phyloP scores from a whole-genome alignment of 2,888 invertebrate genomes.

The Ischnura elegans region DNA sequence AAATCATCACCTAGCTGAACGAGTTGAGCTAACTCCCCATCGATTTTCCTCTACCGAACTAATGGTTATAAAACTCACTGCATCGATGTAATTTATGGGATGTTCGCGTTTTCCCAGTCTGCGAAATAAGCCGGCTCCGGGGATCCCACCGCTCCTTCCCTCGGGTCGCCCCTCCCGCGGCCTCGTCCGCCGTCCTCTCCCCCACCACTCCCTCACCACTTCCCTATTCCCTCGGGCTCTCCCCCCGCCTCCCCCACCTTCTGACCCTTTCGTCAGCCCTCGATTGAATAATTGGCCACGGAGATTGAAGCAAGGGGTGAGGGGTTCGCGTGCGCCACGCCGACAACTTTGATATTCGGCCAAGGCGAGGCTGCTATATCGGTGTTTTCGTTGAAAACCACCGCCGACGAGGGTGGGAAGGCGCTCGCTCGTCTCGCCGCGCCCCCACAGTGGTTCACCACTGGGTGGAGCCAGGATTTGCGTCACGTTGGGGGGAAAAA shows the following conservation, averaged over 20 bases:
- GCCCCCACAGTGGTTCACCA: neutral
- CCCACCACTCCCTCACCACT: slow-evolving; percentile 34
- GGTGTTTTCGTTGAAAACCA: slow-evolving; percentile 34
- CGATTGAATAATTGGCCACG: slow-evolving; percentile 59
- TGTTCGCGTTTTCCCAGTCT: slow-evolving; percentile 27
- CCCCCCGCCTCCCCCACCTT: slow-evolving; percentile 33
- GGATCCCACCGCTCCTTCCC: neutral
- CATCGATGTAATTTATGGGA: slow-evolving; percentile 15
- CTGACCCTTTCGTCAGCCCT: slow-evolving; percentile 56
- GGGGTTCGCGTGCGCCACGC: slow-evolving; percentile 38
- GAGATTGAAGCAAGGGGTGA: slow-evolving; percentile 53
- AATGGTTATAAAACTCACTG: neutral
- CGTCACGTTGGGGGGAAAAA: neutral
- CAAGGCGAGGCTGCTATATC: slow-evolving; percentile 39
- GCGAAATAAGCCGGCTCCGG: slow-evolving; percentile 42
- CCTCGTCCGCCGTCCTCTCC: neutral
- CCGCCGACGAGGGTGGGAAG: slow-evolving; percentile 28
- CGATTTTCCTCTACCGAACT: neutral
- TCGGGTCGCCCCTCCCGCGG: neutral
- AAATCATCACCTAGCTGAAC: neutral
- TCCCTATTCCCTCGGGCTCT: slow-evolving; percentile 60
- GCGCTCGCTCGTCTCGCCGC: neutral
- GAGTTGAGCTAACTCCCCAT: neutral
- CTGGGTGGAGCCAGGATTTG: neutral
- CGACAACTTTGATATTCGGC: slow-evolving; percentile 46